Base-by-base conservation (phyloP, 2,797 vertebrate species). In the Poecilia gillii region DNA sequence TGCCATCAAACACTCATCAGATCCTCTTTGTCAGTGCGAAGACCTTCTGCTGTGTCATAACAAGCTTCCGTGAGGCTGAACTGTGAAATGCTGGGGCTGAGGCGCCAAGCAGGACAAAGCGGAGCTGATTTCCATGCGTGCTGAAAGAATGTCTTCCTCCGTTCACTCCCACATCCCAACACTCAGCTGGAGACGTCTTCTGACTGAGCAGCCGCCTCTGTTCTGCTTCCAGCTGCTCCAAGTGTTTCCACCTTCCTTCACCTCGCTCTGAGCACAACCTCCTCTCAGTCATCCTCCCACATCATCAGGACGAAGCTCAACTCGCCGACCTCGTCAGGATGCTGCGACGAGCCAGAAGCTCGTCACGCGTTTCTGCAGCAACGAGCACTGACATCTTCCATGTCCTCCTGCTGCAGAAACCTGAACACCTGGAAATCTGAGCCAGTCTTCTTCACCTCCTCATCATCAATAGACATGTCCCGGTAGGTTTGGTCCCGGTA, bases 31-130 rank as follows among this genome's bases (percentile, higher is more conserved):
- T 72, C 71, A 49, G 71, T 18, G 45, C 31, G 45, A 31, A 49
- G 45, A 46, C 25, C 71, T 73, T 72, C 70, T 45, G 72, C 71
- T 49, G 45, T 20, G 45, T 47, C 71, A 33, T 47, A 72, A 47
- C 31, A 23, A 51, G n/a, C 43, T 43, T 14, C 68, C 23, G 3
- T 28, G 36, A 71, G 68, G 41, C 25, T n/a, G 13, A 72, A 31
- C 43, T 72, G 45, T 33, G 71, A 72, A 47, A 28, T 31, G 46
- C 43, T 18, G 25, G 13, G n/a, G 70, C 1, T 31, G 41, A 62
- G 28, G 16, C 33, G 59, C 59, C 31, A 36, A 36, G 33, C 39
- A 14, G 45, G 45, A 43, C 1, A 33, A 16, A 20, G 6, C 7
- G 31, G 4, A 13, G 59, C 31, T 20, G 16, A 33, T 33, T 64